Evolutionary conservation across 2,888 invertebrate species (phyloP), one percentile per base, ranked within the genome.

Genomic region (Agrotis puta): DNA sequence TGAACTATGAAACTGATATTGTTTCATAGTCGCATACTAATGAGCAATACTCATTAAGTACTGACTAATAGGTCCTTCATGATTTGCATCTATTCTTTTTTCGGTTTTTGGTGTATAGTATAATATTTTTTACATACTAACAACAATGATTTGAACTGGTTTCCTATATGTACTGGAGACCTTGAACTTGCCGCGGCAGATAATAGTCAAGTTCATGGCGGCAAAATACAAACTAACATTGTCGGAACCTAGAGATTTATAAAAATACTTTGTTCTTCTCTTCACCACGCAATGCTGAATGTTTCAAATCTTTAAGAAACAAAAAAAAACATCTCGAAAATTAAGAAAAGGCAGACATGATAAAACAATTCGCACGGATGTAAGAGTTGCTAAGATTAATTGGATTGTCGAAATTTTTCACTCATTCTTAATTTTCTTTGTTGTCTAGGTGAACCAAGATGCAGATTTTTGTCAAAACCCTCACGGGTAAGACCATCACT

Each of bases 391-490:
- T 33, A 33, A 1, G 7, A 33, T 33, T 9, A 33, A 2, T 1
- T 39, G 0, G 39, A 2, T 7, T 6, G 18, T 14, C 0, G 3
- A 18, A 45, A 45, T 20, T 14, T 7, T 20, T 24, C 4, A 64
- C 27, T 67, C 39, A 68, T 54, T 39, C 1, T 9, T 22, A 1
- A 24, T 43, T 57, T 70, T 54, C 33, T 20, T 13, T 69, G 53
- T 54, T 77, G 61, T 68, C 11, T 48, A 80, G 79, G 79, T 79
- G 68, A 85, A 83, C 87, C 94, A 97, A 91, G 92, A 99, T 99
- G 99, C 99, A 99, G 97, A 99, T 99, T 94, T 99, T 99, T 94
- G 99, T 99, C 78, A 99, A 99, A 95, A 99, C 98, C 92, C 97
- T 99, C 75, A 99, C 98, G 93, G 99, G 98, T 89, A 99, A 99